A percentile compares a stretch with the other conserved stretches of the same genome.
Conservation (phyloP, 2,888 invertebrate genomes). For the Silvanus unidentatus region DNA sequence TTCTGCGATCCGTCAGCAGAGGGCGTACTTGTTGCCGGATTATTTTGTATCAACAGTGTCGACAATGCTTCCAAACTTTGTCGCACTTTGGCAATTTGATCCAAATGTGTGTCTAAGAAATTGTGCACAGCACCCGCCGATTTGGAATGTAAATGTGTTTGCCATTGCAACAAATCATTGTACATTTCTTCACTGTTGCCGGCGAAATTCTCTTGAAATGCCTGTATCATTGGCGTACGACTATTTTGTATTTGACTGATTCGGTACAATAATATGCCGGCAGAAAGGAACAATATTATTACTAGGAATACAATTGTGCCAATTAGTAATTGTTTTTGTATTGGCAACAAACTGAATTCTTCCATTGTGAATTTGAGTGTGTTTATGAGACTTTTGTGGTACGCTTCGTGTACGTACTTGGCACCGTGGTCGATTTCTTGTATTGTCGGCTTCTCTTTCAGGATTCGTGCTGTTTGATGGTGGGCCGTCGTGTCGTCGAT, state of each 20-base stretch:
- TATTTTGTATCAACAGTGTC: constrained; percentile 50
- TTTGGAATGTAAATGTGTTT: constrained; percentile 63
- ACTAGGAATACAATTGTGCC: constrained; percentile 52
- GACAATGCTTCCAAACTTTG: constrained; percentile 76
- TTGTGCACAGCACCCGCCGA: constrained; percentile 67
- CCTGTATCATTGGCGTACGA: constrained; percentile 16
- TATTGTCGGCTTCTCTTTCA: background rate
- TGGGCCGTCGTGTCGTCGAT: constrained; percentile 18
- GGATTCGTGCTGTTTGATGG: background rate
- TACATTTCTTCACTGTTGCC: constrained; percentile 58
- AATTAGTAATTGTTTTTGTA: constrained; percentile 50
- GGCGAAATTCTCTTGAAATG: constrained; percentile 38
- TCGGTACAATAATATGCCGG: constrained; percentile 53
- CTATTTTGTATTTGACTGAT: constrained; percentile 48
- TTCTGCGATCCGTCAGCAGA: constrained; percentile 10
- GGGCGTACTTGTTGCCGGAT: background rate
- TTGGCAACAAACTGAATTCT: constrained; percentile 41
- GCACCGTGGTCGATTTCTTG: background rate
- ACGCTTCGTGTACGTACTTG: constrained; percentile 17
- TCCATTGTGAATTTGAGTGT: constrained; percentile 29
- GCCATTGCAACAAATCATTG: constrained; percentile 63
- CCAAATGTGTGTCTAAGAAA: constrained; percentile 69
- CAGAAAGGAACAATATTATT: constrained; percentile 53
- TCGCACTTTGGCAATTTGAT: constrained; percentile 77
- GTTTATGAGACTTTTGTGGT: constrained; percentile 20